A percentile compares a stretch with the other conserved stretches of the same genome.
Evolutionary conservation across 2,113 vertebrate genomes (phyloP).

Genomic region (Aphelocoma coerulescens): DNA sequence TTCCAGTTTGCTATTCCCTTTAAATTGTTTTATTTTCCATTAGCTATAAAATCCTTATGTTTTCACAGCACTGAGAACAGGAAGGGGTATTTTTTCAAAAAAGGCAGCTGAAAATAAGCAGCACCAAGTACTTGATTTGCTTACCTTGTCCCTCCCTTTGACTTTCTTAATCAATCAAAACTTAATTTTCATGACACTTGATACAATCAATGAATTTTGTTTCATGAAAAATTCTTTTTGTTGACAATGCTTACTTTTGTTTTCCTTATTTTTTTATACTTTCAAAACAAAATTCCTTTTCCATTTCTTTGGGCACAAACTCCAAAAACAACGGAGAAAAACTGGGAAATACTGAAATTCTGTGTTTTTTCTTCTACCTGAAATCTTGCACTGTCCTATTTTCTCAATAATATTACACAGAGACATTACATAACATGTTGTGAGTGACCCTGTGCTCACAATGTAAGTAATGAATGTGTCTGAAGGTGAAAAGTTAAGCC

Average conservation of each 20-base stretch:
- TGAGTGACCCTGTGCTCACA: not conserved
- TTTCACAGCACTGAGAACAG: not conserved
- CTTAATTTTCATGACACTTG: not conserved
- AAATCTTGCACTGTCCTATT: not conserved
- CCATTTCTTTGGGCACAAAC: not conserved
- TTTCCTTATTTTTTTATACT: not conserved
- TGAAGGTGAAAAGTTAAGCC: not conserved
- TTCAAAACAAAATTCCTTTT: not conserved
- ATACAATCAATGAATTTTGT: not conserved
- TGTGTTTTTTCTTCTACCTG: not conserved
- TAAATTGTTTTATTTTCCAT: slow-evolving; percentile 25
- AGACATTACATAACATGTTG: not conserved
- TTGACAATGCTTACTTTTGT: not conserved
- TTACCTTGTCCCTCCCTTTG: not conserved
- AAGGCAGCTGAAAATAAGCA: not conserved
- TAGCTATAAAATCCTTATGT: slow-evolving; percentile 24
- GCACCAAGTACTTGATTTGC: not conserved
- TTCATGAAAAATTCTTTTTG: not conserved
- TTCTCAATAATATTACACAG: not conserved
- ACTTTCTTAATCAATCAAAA: not conserved
- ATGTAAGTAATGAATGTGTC: not conserved
- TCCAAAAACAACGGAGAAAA: not conserved
- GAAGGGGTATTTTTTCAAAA: not conserved
- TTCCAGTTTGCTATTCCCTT: slow-evolving; percentile 20
- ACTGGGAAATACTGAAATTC: not conserved